Evolutionary conservation across 2,113 vertebrate genomes (phyloP), one percentile per base, ranked within the genome.

Genomic region (Thunnus maccoyii): DNA sequence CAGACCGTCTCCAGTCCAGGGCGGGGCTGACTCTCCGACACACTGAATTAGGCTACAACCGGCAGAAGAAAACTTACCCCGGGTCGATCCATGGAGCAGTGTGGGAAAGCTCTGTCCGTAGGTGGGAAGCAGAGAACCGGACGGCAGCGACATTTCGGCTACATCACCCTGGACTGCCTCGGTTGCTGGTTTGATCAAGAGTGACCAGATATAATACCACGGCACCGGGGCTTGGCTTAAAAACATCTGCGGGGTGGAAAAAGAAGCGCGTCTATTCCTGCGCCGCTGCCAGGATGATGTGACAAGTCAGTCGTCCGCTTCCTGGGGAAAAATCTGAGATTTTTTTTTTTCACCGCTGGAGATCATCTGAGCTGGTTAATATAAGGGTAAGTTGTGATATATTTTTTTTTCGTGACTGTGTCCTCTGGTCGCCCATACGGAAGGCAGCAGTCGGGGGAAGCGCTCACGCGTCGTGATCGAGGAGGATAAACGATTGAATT

Each of bases 1-100:
- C 82, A 80, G 82, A 80, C 72, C 36, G 88, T 89, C 87, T 90
- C 84, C 89, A 51, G 81, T 78, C 60, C 86, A 94, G 93, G 95
- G 95, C 94, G 95, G 94, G 95, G 94, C 92, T 85, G 86, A 66
- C 62, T 76, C 87, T 90, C 84, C 71, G 72, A 73, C 88, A 90
- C 85, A 89, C 93, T 86, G 92, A 92, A 94, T 88, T 83, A 76
- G 77, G 84, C 86, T 89, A 76, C 90, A 88, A 84, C 93, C 91
- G 92, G 94, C 92, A 83, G 92, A 82, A 65, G 85, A 83, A 92
- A 95, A 94, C 91, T 94, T 93, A 87, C 44, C 91, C 90, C 86
- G 91, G 90, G 89, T 91, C 63, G 90, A 72, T 90, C 76, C 78
- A 86, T 90, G 92, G 92, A 93, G 85, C 89, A 87, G 91, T 88